Conservation (phyloP, 2,113 vertebrate genomes). For the Urocynchramus pylzowi region DNA sequence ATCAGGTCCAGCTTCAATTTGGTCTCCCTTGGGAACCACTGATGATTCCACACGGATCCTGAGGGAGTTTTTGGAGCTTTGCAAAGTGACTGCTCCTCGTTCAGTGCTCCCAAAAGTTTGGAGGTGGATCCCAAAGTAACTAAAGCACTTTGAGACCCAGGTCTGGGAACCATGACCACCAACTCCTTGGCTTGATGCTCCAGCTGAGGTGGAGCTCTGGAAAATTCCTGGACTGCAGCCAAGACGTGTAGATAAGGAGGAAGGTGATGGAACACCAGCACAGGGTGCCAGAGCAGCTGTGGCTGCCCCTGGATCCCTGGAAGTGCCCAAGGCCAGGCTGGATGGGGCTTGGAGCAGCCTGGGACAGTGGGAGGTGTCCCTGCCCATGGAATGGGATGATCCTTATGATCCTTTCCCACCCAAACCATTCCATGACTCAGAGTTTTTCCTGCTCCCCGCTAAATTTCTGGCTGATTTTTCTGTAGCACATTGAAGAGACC, state of each 20-base stretch:
- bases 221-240: neutral
- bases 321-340: accelerated
- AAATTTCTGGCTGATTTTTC: neutral
- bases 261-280: neutral
- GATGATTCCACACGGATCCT: accelerated
- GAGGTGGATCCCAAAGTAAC: neutral
- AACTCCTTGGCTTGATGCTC: neutral
- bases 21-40: neutral
- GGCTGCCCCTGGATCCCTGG: neutral
- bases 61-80: neutral
- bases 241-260: accelerated
- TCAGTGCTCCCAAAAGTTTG: neutral
- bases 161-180: neutral
- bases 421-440: neutral
- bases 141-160: accelerated
- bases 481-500: neutral
- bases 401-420: neutral
- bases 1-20: neutral
- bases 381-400: neutral
- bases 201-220: neutral
- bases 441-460: neutral
- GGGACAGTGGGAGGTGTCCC: accelerated
- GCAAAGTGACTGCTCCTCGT: accelerated
- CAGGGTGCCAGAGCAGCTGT: neutral
- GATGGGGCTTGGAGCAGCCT: accelerated